Base-by-base conservation (phyloP, 2,888 invertebrate genomes). In the Candidula unifasciata region DNA sequence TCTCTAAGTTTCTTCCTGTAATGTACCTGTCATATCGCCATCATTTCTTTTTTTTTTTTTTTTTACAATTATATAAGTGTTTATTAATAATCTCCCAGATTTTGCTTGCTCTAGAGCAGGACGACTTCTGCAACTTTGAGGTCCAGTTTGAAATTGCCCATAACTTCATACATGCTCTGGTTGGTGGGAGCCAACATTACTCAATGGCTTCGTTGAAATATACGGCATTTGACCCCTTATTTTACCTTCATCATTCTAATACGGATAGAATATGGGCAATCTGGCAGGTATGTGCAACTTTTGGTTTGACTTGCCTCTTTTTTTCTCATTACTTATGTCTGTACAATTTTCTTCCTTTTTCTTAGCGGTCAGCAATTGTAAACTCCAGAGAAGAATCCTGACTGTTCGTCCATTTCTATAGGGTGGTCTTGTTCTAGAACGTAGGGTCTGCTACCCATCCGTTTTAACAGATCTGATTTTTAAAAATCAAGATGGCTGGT, bases 191-290 rank as follows among this genome's bases (percentile, higher is more conserved):
- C 64, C 16, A 78, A 24, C 1, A 2, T 3, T 78, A 35, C 64
- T 78, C 78, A 33, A 60, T 78, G 78, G 57, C 78, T 35, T 78
- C 78, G 3, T 60, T 78, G 3, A 16, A 10, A 35, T 78, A 30
- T 68, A 85, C 88, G 2, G 85, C 88, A 3, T 88, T 86, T 60
- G 88, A 88, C 44, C 88, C 88, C 0, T 3, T 78, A 3, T 78
- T 78, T 21, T 57, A 44, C n/a, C 78, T 78, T 0, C 78, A 78
- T 21, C 78, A 78, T 33, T 57, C 78, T 13, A 66, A 66, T 13
- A 66, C 66, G 3, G 66, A 66, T 27, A 66, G 66, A 27, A 10
- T 66, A 27, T 30, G 54, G 54, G 30, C 27, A 2, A 35, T 66
- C 66, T 66, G 66, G 66, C 66, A 66, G 66, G 66, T 66, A n/a